Evolutionary conservation across 2,797 vertebrate genomes (phyloP), one percentile per base, ranked within the genome.

Genomic region (Sternotherus odoratus): DNA sequence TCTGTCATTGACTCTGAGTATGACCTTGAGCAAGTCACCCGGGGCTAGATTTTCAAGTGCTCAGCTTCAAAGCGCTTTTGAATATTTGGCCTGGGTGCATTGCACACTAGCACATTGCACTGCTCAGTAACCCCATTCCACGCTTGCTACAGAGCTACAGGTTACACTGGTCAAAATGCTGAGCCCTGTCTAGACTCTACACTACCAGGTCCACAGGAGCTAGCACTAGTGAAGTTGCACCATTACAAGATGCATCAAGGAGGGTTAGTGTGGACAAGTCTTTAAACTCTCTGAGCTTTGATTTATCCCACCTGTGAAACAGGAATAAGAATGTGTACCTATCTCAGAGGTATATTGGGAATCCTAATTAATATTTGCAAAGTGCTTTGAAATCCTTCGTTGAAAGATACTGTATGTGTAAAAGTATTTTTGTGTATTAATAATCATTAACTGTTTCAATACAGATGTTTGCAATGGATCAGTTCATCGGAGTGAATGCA

Each of bases 381-480:
- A 88, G 51, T 50, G n/a, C n/a, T 92, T 87, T 50, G 53, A 89
- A 82, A 51, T 84, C 74, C 28, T 28, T 66, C 57, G 30, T 77
- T 83, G 39, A 36, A 79, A 69, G 63, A 77, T 95, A 79, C 72
- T 91, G 46, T 77, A 63, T 79, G 84, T 46, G 11, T 57, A 16
- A 48, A 4, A 43, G 4, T 87, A 4, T n/a, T 15, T 79, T 19
- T 89, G 75, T 39, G 5, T 69, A 88, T 77, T 96, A 91, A 94
- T 33, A 81, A 81, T 56, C 39, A 1, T 91, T 0, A 87, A 0
- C 87, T 95, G 85, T 88, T 95, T 95, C 86, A 89, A 95, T 93
- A 6, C 77, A 98, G 98, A 97, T 98, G 93, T 98, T 97, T 97
- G 90, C 96, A 12, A 85, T 98, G 97, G 97, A 97, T 78, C 93